Percentiles rank a stretch among this genome's conserved stretches.
These are phyloP conservation scores for Lacerta agilis DNA, from an alignment of 2,797 vertebrate genomes.

Conservation along the genomic window DNA sequence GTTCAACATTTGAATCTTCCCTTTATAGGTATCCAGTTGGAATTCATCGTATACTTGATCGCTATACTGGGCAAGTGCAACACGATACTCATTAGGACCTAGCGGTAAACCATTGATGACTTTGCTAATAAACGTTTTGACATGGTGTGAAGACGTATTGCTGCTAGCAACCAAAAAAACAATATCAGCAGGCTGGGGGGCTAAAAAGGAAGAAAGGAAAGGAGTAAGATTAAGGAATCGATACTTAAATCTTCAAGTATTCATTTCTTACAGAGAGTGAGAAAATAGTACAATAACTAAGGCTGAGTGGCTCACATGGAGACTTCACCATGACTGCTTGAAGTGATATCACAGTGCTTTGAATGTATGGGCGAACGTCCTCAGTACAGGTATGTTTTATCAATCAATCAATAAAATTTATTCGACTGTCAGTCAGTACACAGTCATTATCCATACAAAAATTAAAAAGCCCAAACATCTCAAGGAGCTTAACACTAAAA, in stretches of 20 bases:
- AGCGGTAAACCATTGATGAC: slow-evolving; percentile 34
- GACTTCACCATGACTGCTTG: too few species aligned
- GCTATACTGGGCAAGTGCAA: slow-evolving; percentile 69
- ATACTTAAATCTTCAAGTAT: background rate
- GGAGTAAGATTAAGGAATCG: background rate
- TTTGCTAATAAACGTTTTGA: slow-evolving; percentile 50
- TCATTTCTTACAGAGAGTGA: background rate
- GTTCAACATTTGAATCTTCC: slow-evolving; percentile 63
- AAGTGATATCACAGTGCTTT: too few species aligned
- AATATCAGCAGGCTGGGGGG: slow-evolving; percentile 44
- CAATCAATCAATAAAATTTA: too few species aligned
- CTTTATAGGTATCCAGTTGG: slow-evolving; percentile 53
- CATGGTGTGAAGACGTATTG: slow-evolving; percentile 22
- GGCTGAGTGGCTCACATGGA: too few species aligned
- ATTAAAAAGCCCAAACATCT: too few species aligned
- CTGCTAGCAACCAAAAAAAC: slow-evolving; percentile 62
- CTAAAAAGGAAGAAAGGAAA: slow-evolving; percentile 26
- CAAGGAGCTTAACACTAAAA: too few species aligned
- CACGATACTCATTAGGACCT: slow-evolving; percentile 43
- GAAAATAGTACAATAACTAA: background rate
- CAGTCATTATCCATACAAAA: too few species aligned
- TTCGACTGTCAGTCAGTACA: too few species aligned
- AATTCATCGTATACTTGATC: slow-evolving; percentile 60
- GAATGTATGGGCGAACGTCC: too few species aligned
- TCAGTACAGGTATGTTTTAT: too few species aligned